Evolutionary conservation across 2,888 invertebrate species (phyloP).

Genomic region (Aphidius colemani): DNA sequence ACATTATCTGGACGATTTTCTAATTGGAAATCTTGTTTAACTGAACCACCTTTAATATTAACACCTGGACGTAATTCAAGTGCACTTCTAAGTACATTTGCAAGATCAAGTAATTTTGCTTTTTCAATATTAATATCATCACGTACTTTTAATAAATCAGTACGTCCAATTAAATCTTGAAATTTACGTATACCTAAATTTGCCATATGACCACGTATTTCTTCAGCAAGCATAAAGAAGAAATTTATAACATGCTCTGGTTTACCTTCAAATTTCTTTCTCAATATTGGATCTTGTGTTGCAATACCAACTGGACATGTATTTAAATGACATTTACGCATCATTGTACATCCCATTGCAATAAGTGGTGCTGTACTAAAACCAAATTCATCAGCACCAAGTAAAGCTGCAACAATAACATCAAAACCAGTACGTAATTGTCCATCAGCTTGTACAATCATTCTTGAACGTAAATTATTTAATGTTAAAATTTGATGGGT

Average conservation of each 20-base stretch:
- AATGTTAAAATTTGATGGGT: constrained; percentile 96
- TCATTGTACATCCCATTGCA: constrained; percentile 99
- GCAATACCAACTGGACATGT: constrained; percentile 99
- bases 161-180: constrained; percentile 91
- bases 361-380: constrained; percentile 98
- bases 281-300: constrained; percentile 93
- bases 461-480: constrained; percentile 89
- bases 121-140: constrained; percentile 74
- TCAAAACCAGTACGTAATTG: constrained; percentile 95
- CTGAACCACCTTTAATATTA: constrained; percentile 88
- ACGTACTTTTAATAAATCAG: constrained; percentile 81
- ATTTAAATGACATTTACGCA: constrained; percentile 99
- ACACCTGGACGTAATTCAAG: constrained; percentile 86
- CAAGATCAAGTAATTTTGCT: constrained; percentile 83
- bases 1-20: constrained; percentile 82
- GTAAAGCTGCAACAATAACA: constrained; percentile 90
- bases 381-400: constrained; percentile 98
- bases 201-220: constrained; percentile 91
- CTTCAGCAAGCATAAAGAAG: constrained; percentile 96
- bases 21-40: constrained; percentile 82
- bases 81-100: constrained; percentile 86
- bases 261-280: constrained; percentile 96
- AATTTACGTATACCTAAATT: constrained; percentile 84
- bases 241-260: constrained; percentile 98
- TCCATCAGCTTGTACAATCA: constrained; percentile 95